Base-by-base conservation (phyloP, 2,113 vertebrate species). In the Phyllostomus hastatus region DNA sequence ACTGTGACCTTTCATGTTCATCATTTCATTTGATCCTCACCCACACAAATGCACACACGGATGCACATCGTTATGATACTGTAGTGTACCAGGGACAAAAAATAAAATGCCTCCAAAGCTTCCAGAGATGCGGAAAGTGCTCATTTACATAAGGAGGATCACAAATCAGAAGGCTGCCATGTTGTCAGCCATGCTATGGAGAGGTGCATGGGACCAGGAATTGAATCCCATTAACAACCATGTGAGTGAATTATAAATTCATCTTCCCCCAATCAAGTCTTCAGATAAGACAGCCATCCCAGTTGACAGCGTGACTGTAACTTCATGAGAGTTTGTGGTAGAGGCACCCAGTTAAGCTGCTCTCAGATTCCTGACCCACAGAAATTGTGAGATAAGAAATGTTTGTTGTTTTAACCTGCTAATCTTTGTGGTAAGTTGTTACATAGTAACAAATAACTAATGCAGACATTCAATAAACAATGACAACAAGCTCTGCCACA, bases 361-460 rank as follows among this genome's bases (percentile, higher is more conserved):
- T 82, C 43, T 35, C 54, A 78, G 43, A 88, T 82, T 95, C 78
- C 43, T 93, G 86, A 66, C 52, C 70, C 41, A 64, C 61, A 64
- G 61, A 31, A 64, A 28, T 28, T 67, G 33, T 64, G 28, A 48
- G 52, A 46, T n/a, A 89, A 80, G 50, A 91, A 82, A 67, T 46
- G 19, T 41, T 88, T 84, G 46, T 41, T 95, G 33, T 75, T 97
- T 94, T 73, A 92, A 78, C 17, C 64, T 66, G 26, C 88, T 89
- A 89, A 90, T 7, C 38, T 96, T 91, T 84, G 72, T 38, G 33
- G 4, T 79, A 90, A 78, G 41, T 78, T 84, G 82, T 80, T 91
- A 91, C 59, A 59, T 14, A 59, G 22, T 48, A 59, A 75, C 20
- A 78, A 38, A 28, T 70, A 89, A 84, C 3, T 72, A 85, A 76